A percentile compares a stretch with the other conserved stretches of the same genome.
Conservation (phyloP, 2,888 invertebrate genomes). For the Zeuzera pyrina region DNA sequence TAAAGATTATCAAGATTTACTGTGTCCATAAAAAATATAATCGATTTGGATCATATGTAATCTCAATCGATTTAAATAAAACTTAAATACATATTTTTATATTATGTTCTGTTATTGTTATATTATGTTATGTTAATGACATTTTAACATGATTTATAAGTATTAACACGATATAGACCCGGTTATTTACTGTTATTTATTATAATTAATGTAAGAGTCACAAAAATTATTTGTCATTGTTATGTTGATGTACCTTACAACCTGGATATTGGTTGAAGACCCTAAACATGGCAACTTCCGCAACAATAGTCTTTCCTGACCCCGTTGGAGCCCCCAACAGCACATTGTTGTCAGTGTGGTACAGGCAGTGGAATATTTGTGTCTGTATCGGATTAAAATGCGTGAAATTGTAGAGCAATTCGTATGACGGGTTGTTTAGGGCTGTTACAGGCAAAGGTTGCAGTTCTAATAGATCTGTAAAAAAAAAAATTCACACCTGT, state of each 20-base stretch:
- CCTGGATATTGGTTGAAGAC: slow-evolving; percentile 87
- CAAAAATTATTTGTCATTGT: neutral
- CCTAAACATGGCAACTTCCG: slow-evolving; percentile 97
- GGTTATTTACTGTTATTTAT: neutral
- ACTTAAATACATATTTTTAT: too few relatives aligned
- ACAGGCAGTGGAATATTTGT: slow-evolving; percentile 96
- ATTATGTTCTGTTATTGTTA: too few relatives aligned
- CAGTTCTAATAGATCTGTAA: slow-evolving; percentile 87
- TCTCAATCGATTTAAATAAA: too few relatives aligned
- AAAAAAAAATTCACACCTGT: slow-evolving; percentile 2
- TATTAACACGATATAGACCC: neutral
- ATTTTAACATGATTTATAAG: too few relatives aligned
- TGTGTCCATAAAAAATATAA: too few relatives aligned
- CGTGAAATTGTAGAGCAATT: slow-evolving; percentile 89
- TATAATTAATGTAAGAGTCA: neutral
- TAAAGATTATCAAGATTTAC: too few relatives aligned
- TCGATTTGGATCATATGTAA: too few relatives aligned
- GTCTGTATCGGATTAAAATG: slow-evolving; percentile 99
- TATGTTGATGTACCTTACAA: slow-evolving; percentile 73
- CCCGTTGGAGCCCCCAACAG: slow-evolving; percentile 96
- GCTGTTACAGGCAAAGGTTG: slow-evolving; percentile 91
- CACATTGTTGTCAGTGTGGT: slow-evolving; percentile 95
- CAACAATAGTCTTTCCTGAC: slow-evolving; percentile 98
- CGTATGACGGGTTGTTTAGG: slow-evolving; percentile 82
- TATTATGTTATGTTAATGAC: too few relatives aligned